These are phyloP conservation scores for Menidia beryllina DNA, from an alignment of 2,113 vertebrate genomes.

Conservation along the genomic window DNA sequence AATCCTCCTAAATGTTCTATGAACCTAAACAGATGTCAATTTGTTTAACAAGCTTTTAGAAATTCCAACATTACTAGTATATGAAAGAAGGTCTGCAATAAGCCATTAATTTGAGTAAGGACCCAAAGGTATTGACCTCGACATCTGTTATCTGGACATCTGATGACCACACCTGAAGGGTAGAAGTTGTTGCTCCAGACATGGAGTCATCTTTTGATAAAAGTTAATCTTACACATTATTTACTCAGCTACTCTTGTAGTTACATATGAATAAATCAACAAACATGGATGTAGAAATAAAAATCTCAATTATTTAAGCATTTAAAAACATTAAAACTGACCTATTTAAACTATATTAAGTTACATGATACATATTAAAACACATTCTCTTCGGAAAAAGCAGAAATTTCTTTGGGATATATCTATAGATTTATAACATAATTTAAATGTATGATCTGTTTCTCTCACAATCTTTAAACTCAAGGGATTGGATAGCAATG, in stretches of 20 bases:
- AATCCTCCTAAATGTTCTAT: background rate
- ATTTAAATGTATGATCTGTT: slow-evolving; percentile 66
- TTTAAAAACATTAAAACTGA: slow-evolving; percentile 28
- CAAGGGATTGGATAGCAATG: slow-evolving; percentile 66
- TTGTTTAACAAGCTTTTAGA: slow-evolving; percentile 5
- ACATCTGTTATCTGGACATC: background rate
- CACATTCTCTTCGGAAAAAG: slow-evolving; percentile 28
- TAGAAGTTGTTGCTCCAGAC: background rate
- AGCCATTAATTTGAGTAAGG: background rate
- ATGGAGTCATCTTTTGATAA: background rate
- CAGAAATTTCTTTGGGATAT: slow-evolving; percentile 46
- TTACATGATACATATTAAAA: slow-evolving; percentile 24
- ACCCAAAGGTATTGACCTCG: background rate
- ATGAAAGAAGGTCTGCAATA: background rate
- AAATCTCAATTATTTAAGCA: background rate
- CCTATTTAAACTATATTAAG: no score
- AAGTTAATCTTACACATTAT: background rate
- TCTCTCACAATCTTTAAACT: slow-evolving; percentile 34
- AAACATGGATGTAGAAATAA: background rate
- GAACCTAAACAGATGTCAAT: background rate
- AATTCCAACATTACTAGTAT: background rate
- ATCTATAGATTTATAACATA: slow-evolving; percentile 66
- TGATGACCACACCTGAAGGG: background rate
- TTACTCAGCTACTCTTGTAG: background rate
- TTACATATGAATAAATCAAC: background rate